Conservation (phyloP, 2,797 vertebrate species). For the Vultur gryphus region DNA sequence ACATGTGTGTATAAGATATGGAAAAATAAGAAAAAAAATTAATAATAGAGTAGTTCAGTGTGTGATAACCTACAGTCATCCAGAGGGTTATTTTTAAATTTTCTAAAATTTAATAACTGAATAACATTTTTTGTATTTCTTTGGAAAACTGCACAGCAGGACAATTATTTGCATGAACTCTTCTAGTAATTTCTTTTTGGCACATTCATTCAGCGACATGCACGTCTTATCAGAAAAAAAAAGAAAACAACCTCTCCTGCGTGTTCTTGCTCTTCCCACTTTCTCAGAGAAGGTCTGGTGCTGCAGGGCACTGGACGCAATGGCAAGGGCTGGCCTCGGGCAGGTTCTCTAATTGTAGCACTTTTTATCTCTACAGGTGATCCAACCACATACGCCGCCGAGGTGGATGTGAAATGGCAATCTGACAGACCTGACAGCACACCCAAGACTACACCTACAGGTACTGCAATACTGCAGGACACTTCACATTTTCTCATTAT, state of each 20-base stretch:
- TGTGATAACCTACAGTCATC: background rate
- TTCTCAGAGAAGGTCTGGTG: background rate
- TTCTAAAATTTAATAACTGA: background rate
- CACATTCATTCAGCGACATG: background rate
- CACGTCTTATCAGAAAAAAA: background rate
- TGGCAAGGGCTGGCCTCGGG: background rate
- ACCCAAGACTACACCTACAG: background rate
- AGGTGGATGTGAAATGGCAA: background rate
- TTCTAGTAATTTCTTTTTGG: background rate
- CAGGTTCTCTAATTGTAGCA: background rate
- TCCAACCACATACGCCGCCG: fast-evolving
- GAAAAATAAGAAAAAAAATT: background rate
- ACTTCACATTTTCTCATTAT: background rate
- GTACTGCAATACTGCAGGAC: background rate
- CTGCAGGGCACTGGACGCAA: background rate
- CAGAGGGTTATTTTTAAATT: background rate
- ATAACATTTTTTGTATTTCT: background rate
- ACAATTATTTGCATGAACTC: background rate
- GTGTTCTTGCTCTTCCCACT: background rate
- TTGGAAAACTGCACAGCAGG: background rate
- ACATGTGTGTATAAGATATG: background rate
- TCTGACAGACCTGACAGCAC: background rate
- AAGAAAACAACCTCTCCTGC: fast-evolving
- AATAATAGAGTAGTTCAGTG: background rate
- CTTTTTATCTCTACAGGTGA: background rate